Evolutionary conservation across 2,113 vertebrate genomes (phyloP).

Genomic region (Sminthopsis crassicaudata): DNA sequence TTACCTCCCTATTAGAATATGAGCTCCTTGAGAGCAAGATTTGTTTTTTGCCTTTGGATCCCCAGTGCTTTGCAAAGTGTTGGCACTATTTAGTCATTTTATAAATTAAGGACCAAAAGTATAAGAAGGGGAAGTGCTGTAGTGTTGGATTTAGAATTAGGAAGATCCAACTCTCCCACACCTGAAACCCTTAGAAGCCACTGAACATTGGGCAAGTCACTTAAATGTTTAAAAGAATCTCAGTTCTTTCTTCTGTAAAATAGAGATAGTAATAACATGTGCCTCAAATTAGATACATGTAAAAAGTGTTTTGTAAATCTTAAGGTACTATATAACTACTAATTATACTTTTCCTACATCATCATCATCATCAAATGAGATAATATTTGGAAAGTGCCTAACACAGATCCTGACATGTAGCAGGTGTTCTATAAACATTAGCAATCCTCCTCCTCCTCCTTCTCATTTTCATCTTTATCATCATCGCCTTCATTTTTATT

Average conservation of each 20-base stretch:
- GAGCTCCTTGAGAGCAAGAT: neutral
- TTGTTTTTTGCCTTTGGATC: neutral
- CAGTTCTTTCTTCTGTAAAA: neutral
- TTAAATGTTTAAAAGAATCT: neutral
- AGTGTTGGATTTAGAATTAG: neutral
- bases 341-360: neutral
- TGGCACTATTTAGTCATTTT: neutral
- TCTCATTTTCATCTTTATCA: no score
- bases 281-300: neutral
- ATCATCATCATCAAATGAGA: neutral
- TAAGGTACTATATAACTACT: neutral
- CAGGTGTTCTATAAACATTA: neutral
- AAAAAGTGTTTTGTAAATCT: neutral
- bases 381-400: neutral
- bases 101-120: neutral
- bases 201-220: neutral
- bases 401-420: neutral
- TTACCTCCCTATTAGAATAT: neutral
- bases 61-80: neutral
- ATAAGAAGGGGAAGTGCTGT: neutral
- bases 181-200: neutral
- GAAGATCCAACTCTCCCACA: neutral
- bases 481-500: neutral
- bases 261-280: neutral
- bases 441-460: neutral